Base-by-base conservation (phyloP, 2,888 invertebrate genomes). In the Agrotis exclamationis region DNA sequence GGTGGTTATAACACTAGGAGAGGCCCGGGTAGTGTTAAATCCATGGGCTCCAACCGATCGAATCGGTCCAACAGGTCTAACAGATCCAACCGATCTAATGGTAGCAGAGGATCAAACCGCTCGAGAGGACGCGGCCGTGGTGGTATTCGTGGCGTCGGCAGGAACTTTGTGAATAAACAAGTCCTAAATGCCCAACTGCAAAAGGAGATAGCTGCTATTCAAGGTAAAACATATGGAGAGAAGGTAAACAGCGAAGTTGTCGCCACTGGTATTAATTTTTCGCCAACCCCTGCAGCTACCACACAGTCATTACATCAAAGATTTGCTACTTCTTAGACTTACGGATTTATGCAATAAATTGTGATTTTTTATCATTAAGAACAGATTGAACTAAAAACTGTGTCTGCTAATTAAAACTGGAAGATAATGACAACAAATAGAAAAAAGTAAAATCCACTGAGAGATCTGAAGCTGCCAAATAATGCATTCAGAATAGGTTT, bases 201-300 rank as follows among this genome's bases (percentile, higher is more conserved):
- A 76, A 90, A 94, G 80, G 95, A 96, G 88, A 96, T 96, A 76
- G 96, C 96, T 67, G 92, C 89, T 66, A 91, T 96, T 63, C 96
- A 96, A 83, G 94, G 95, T 48, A 95, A 94, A 86, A 85, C 86
- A 22, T 91, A 87, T 83, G 91, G 90, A 11, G 85, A 33, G 3
- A 79, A 74, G 33, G 18, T 80, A 3, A 62, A 80, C 20, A 79
- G 63, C 63, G 92, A 92, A 44, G 56, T 89, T 1, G 39, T 39
- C 9, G 39, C 92, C 92, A 14, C 77, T 53, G 93, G 93, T 57
- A 87, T 94, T 9, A 94, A 93, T 78, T 94, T 94, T 74, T 89
- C 92, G 16, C 93, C 94, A 1, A 95, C 94, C 24, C 96, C 96
- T 39, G 90, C 93, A 50, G 89, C 93, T 45, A 96, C 96, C 44